These are phyloP conservation scores for Thecophora atra DNA, from an alignment of 2,888 invertebrate genomes.

Conservation along the genomic window DNA sequence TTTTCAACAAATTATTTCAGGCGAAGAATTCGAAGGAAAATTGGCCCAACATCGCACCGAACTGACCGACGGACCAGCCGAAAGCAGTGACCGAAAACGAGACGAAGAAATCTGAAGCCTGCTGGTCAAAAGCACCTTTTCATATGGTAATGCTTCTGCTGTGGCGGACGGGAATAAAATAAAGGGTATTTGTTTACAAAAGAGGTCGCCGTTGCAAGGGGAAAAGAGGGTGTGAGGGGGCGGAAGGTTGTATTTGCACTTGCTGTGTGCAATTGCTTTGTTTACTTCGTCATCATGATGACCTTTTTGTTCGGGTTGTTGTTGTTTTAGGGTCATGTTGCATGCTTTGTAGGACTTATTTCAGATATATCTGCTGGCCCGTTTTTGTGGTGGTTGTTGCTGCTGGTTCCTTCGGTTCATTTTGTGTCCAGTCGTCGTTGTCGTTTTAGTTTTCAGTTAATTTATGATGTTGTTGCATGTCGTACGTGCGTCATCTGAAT, in stretches of 20 bases:
- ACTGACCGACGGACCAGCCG: not conserved
- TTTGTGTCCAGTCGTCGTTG: conserved; percentile 4
- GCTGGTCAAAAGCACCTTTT: not conserved
- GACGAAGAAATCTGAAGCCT: not conserved
- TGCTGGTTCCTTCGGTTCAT: not conserved
- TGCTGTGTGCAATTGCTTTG: not conserved
- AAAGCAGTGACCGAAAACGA: not conserved
- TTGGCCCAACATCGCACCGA: not conserved
- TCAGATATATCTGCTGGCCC: not conserved
- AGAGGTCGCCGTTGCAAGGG: not conserved
- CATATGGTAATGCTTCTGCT: not conserved
- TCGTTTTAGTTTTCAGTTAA: conserved; percentile 33
- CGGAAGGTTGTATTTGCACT: not conserved
- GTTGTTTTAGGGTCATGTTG: not conserved
- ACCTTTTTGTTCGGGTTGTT: not conserved
- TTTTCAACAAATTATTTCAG: conserved; percentile 2
- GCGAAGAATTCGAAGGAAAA: not conserved
- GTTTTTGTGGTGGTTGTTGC: not conserved
- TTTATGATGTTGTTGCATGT: conserved; percentile 37
- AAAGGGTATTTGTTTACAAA: not conserved
- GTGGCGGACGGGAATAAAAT: not conserved
- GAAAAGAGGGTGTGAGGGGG: not conserved
- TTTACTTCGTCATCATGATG: too few species aligned
- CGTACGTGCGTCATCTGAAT: conserved; percentile 36
- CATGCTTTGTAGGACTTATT: not conserved